Conservation (phyloP, 2,888 invertebrate genomes). For the Chrysotoxum bicinctum region DNA sequence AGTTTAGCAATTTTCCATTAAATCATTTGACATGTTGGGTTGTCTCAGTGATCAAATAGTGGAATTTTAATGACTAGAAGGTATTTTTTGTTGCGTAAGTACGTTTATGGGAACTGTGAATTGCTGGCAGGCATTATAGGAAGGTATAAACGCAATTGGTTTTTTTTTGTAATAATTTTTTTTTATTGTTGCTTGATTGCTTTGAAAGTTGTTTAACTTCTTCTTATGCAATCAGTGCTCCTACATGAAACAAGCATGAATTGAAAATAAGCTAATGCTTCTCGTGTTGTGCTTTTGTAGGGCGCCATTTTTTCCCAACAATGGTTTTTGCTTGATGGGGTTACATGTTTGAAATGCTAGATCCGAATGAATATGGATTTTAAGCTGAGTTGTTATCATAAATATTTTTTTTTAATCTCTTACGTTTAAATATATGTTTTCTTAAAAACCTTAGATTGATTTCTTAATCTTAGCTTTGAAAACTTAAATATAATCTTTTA, state of each 20-base stretch:
- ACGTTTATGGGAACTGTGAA: neutral
- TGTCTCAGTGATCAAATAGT: conserved; percentile 22
- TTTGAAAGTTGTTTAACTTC: conserved; percentile 17
- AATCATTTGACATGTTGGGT: conserved; percentile 5
- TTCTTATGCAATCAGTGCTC: neutral
- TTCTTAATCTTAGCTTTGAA: too few species aligned
- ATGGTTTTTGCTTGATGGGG: neutral
- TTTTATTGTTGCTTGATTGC: conserved; percentile 6
- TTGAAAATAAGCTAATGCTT: neutral
- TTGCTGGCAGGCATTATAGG: neutral
- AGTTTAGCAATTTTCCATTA: neutral
- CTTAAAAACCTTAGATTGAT: too few species aligned
- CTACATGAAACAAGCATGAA: neutral
- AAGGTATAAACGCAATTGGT: neutral
- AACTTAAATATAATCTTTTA: too few species aligned
- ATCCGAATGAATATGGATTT: too few species aligned
- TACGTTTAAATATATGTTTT: too few species aligned
- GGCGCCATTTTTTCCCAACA: neutral
- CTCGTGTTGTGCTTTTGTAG: neutral
- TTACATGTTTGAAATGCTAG: neutral
- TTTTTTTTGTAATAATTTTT: neutral
- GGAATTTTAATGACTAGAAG: conserved; percentile 15
- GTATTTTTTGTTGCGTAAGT: conserved; percentile 42
- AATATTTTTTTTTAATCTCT: too few species aligned
- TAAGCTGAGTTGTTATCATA: too few species aligned